phyloP scores from a whole-genome alignment of 2,888 invertebrate species.

The Eupithecia dodoneata region DNA sequence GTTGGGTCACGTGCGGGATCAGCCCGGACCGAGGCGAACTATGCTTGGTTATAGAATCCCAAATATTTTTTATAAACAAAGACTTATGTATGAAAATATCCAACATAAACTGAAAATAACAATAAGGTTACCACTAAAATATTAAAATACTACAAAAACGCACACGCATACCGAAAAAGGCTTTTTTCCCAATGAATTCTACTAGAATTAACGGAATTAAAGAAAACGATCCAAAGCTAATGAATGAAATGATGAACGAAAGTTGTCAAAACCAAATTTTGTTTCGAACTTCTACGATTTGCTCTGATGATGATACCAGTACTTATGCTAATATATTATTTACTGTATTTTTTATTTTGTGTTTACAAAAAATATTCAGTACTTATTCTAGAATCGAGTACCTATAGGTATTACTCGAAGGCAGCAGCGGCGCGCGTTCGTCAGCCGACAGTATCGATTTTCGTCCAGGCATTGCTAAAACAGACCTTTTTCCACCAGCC shows the following conservation, averaged over 20 bases:
- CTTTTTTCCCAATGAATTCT: neutral
- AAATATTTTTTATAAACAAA: neutral
- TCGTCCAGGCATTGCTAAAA: constrained; percentile 72
- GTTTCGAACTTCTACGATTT: neutral
- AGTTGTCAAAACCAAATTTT: neutral
- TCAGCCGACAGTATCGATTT: constrained; percentile 79
- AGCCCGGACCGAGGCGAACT: constrained; percentile 55
- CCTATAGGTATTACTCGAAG: constrained; percentile 40
- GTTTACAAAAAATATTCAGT: neutral
- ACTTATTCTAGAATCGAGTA: neutral
- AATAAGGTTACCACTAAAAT: neutral
- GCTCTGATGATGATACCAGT: neutral
- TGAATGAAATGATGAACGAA: neutral
- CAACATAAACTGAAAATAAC: neutral
- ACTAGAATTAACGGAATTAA: no score
- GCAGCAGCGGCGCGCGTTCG: constrained; percentile 74
- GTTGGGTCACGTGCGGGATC: constrained; percentile 82
- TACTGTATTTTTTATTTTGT: neutral
- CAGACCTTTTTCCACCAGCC: constrained; percentile 57
- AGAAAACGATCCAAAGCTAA: neutral
- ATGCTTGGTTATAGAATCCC: neutral
- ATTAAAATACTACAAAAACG: neutral
- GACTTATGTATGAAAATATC: neutral
- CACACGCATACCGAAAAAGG: neutral
- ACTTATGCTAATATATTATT: neutral